Evolutionary conservation across 2,113 vertebrate genomes (phyloP).

Genomic region (Hemichromis elongatus): DNA sequence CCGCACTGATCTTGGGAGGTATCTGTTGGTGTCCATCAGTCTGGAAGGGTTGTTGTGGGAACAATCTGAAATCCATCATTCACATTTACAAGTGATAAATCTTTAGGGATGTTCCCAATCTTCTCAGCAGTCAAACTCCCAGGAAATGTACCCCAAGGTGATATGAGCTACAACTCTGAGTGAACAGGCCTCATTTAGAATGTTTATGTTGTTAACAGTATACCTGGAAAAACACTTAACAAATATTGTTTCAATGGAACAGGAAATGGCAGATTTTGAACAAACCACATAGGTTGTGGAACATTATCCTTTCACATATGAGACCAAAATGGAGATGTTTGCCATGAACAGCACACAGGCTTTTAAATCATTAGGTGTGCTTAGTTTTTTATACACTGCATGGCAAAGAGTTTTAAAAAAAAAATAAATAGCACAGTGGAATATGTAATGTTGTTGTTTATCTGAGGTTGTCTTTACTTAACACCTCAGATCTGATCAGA

Average conservation of each 20-base stretch:
- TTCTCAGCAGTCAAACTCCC: not conserved
- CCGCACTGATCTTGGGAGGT: not conserved
- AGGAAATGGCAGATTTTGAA: not conserved
- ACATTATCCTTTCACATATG: too few relatives aligned
- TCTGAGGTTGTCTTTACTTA: too few relatives aligned
- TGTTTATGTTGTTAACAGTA: not conserved
- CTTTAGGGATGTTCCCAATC: not conserved
- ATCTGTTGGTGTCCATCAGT: not conserved
- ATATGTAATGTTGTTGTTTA: too few relatives aligned
- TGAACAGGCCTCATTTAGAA: not conserved
- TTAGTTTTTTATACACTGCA: too few relatives aligned
- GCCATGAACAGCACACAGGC: too few relatives aligned
- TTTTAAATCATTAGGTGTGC: too few relatives aligned
- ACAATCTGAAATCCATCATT: not conserved
- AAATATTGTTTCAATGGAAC: not conserved
- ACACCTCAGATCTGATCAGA: too few relatives aligned
- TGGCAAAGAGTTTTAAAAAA: too few relatives aligned
- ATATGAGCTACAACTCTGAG: not conserved
- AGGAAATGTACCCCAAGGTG: not conserved
- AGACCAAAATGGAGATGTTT: too few relatives aligned
- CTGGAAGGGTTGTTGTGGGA: not conserved
- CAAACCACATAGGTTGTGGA: not conserved
- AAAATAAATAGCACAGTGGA: too few relatives aligned
- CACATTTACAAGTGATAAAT: not conserved
- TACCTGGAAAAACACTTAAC: not conserved